phyloP scores from a whole-genome alignment of 2,797 vertebrate genomes.

The Esox lucius region DNA sequence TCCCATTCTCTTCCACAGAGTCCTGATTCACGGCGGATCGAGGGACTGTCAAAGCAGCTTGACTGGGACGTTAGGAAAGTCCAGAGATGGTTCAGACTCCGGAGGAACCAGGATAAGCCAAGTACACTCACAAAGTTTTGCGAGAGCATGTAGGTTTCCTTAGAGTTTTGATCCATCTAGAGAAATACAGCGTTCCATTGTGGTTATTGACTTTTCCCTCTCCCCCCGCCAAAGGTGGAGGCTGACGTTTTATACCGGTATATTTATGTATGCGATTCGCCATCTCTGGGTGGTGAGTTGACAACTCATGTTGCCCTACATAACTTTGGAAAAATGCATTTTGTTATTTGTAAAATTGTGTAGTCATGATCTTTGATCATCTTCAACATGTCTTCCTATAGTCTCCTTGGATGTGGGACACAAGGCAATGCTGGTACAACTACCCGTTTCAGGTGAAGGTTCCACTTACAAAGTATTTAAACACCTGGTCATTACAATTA shows the following conservation, averaged over 20 bases:
- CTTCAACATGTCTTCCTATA: conserved; percentile 29
- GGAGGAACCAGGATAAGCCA: conserved; percentile 90
- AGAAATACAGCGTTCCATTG: conserved; percentile 70
- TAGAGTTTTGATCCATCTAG: conserved; percentile 17
- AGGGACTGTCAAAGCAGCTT: conserved; percentile 89
- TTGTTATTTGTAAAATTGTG: too few species aligned
- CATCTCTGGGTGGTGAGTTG: conserved; percentile 69
- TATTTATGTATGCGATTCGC: conserved; percentile 65
- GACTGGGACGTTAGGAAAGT: conserved; percentile 92
- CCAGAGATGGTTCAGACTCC: conserved; percentile 89
- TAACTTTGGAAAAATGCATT: background rate
- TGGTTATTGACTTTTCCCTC: background rate
- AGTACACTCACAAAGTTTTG: conserved; percentile 87
- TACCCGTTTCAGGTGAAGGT: conserved; percentile 69
- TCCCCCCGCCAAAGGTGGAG: conserved; percentile 61
- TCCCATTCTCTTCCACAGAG: conserved; percentile 64
- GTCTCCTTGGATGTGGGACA: conserved; percentile 72
- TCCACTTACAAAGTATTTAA: background rate
- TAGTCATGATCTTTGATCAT: background rate
- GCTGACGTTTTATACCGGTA: conserved; percentile 69
- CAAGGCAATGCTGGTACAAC: conserved; percentile 67
- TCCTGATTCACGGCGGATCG: conserved; percentile 82
- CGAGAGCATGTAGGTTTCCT: conserved; percentile 90
- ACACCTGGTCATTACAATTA: background rate
- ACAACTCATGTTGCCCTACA: background rate